Percentiles rank a stretch among this genome's conserved stretches.
phyloP scores from a whole-genome alignment of 1,140 invertebrate species.

The Cotesia chilonis region DNA sequence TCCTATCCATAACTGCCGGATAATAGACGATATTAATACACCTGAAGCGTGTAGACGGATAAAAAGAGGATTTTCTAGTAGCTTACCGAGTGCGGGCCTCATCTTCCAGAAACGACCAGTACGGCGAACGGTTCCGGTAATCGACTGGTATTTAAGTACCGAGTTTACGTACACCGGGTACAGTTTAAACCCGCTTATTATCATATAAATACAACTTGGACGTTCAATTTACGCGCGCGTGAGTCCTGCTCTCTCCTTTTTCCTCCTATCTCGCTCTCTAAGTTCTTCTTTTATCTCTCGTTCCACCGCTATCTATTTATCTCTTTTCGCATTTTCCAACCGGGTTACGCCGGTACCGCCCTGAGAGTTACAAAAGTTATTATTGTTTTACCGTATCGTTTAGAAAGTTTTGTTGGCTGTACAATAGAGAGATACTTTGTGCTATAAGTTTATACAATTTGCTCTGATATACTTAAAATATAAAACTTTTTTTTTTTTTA shows the following conservation, averaged over 20 bases:
- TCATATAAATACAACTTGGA: conserved; percentile 68
- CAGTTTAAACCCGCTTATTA: conserved; percentile 67
- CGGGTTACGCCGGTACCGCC: conserved; percentile 25
- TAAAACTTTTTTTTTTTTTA: neutral
- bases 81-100: conserved; percentile 32
- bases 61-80: conserved; percentile 28
- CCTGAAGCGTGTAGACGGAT: conserved; percentile 33
- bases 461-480: conserved; percentile 15
- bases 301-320: conserved; percentile 20
- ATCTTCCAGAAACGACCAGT: conserved; percentile 6
- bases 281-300: conserved; percentile 1
- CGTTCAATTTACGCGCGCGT: conserved; percentile 64
- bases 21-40: conserved; percentile 38
- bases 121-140: conserved; percentile 47
- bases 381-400: conserved; percentile 65
- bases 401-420: conserved; percentile 64
- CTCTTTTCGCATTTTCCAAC: conserved; percentile 22
- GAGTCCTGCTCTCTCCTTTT: conserved; percentile 37
- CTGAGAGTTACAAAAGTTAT: conserved; percentile 65
- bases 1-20: conserved; percentile 7
- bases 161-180: conserved; percentile 63
- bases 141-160: conserved; percentile 65
- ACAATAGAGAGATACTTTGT: conserved; percentile 55
- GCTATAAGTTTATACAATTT: conserved; percentile 16
- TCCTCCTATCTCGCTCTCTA: conserved; percentile 20